Percentiles rank a stretch among this genome's conserved stretches.
Conservation (phyloP, 2,113 vertebrate species). For the Xenopus laevis region DNA sequence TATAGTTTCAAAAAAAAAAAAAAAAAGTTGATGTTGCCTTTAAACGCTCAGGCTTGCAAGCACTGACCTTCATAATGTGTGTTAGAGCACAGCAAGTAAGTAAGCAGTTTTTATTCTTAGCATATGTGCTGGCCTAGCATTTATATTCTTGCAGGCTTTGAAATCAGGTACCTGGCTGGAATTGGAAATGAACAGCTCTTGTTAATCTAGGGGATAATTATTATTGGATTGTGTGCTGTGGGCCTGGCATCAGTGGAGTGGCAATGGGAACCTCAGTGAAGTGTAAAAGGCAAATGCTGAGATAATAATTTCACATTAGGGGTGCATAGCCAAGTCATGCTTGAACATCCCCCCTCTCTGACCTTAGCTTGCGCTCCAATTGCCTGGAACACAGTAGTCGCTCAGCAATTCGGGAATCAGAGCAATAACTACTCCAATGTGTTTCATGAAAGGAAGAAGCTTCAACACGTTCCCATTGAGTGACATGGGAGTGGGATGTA, state of each 20-base stretch:
- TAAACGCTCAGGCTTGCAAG: background rate
- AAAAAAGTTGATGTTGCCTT: too few relatives aligned
- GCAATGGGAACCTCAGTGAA: background rate
- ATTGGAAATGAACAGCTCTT: conserved; percentile 41
- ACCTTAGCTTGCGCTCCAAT: conserved; percentile 56
- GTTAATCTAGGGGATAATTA: conserved; percentile 51
- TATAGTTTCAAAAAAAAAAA: too few relatives aligned
- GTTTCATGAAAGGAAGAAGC: background rate
- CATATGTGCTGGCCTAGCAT: conserved; percentile 29
- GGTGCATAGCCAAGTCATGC: conserved; percentile 2
- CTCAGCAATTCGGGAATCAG: conserved; percentile 46
- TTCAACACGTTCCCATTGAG: background rate
- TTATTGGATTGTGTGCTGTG: conserved; percentile 21
- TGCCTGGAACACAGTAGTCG: conserved; percentile 32
- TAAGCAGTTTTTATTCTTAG: conserved; percentile 6
- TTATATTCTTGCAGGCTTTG: conserved; percentile 22
- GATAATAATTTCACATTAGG: conserved; percentile 14
- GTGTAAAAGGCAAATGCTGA: conserved; percentile 1
- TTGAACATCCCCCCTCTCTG: conserved; percentile 47
- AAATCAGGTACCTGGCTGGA: conserved; percentile 38
- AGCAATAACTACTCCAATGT: conserved; percentile 6
- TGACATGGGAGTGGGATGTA: background rate
- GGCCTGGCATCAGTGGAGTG: background rate
- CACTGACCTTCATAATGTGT: conserved; percentile 28
- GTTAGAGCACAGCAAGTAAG: conserved; percentile 1